These are phyloP conservation scores for Chascanopsetta lugubris DNA, from an alignment of 2,113 vertebrate genomes.

Conservation along the genomic window DNA sequence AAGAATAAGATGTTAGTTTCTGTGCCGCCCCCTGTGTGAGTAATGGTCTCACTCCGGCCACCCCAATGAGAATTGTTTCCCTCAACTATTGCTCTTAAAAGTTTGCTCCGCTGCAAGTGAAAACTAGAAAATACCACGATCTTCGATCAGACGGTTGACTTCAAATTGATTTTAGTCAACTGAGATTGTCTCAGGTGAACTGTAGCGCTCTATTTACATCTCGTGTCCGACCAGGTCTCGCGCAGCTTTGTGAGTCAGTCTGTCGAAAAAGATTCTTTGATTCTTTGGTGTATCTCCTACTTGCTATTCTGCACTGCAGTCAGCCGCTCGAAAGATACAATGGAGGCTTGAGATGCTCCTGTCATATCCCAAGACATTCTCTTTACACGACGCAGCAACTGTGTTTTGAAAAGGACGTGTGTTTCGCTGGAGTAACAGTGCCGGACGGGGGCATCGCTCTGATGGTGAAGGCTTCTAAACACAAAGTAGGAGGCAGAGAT, in stretches of 20 bases:
- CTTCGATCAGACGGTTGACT: neutral
- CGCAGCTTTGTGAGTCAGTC: neutral
- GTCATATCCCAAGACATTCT: constrained; percentile 3
- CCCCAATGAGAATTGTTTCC: too few relatives aligned
- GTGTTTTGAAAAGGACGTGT: constrained; percentile 12
- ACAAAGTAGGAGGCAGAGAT: constrained; percentile 7
- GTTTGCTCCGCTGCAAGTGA: too few relatives aligned
- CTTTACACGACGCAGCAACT: constrained; percentile 26
- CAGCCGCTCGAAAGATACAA: constrained; percentile 1
- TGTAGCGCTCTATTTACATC: neutral
- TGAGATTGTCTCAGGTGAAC: neutral
- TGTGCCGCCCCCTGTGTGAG: too few relatives aligned
- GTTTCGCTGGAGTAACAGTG: neutral
- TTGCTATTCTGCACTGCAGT: constrained; percentile 10
- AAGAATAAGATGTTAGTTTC: too few relatives aligned
- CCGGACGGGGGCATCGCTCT: neutral
- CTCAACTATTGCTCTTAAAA: too few relatives aligned
- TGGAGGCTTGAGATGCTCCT: constrained; percentile 1
- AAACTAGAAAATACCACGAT: neutral
- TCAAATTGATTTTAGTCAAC: neutral
- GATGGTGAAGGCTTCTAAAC: neutral
- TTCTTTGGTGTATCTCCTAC: neutral
- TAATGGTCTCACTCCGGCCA: too few relatives aligned
- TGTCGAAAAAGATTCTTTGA: neutral
- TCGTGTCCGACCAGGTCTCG: neutral